Evolutionary conservation across 2,797 vertebrate genomes (phyloP), one percentile per base, ranked within the genome.

Genomic region (Babyrousa celebensis): DNA sequence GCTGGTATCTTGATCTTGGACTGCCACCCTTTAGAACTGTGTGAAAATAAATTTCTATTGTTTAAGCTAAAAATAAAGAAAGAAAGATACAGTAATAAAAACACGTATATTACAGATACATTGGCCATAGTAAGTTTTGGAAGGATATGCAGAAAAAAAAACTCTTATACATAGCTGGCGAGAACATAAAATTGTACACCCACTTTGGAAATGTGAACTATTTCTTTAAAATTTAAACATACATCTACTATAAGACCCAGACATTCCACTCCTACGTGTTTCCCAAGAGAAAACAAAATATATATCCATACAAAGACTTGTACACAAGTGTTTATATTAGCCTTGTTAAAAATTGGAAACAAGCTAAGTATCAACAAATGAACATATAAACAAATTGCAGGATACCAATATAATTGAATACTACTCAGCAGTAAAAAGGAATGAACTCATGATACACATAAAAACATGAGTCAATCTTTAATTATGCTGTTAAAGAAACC

Each of bases 261-360:
- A 36, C 36, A 36, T 36, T 36, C 36, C 36, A 36, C 36, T 36
- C 36, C 36, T 36, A 36, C 36, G 36, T 36, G 4, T 36, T 36
- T 36, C 36, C 36, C 36, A 36, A 36, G 36, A 36, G 58, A 56
- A 86, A 72, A 68, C 17, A 80, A 95, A 80, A 25, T 71, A n/a
- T 4, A 21, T 29, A 21, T 27, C 23, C 21, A 67, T 40, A 78
- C 20, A 75, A 79, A 84, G 77, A 70, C 27, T 80, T 77, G 25
- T 75, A 60, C 20, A 68, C 23, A 86, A 27, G 36, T 78, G 18
- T 65, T 84, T 36, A 6, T 78, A 43, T 23, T 40, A 77, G 21
- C 72, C 71, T 96, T 71, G 43, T 87, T 21, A 48, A 68, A 96
- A 79, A 94, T 12, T 77, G 32, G 72, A 56, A 91, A 52, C 16